Evolutionary conservation across 2,888 invertebrate genomes (phyloP), one percentile per base, ranked within the genome.

Genomic region (Andrena praecox): DNA sequence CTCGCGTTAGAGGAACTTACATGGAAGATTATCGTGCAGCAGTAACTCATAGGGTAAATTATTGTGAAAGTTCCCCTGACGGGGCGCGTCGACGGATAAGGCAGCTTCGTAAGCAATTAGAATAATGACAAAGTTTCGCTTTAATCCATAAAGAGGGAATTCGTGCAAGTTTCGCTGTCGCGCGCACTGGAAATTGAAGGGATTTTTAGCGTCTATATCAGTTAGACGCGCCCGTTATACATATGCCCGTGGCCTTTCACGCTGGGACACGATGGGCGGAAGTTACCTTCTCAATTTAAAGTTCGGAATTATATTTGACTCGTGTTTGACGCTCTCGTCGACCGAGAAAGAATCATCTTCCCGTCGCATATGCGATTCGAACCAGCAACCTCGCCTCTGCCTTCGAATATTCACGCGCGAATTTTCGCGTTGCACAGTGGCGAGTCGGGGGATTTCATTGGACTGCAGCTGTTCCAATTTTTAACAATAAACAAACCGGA

Each of bases 41-140:
- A 67, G 78, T 67, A 78, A 85, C 79, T 78, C 78, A 77, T 63
- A 84, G 81, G 80, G 60, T 67, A 89, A 89, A 84, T 87, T 84
- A 80, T 77, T 70, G 79, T 54, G 77, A 76, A 84, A 85, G 82
- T 89, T 84, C 64, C 42, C 42, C 69, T 4, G 69, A 79, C 82
- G 71, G 66, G 59, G 60, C 67, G 64, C 80, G 67, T 80, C 77
- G 80, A 76, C 76, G 82, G 78, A 80, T 84, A 81, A 79, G 67
- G 60, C 74, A 81, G 75, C 77, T 74, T 70, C 78, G 76, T 79
- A 79, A 81, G 87, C 89, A 91, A 92, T 92, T 91, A 91, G 89
- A 90, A 88, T 89, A 90, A 91, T 89, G 89, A 87, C 88, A 82
- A 91, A 91, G 91, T 91, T 92, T 67, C 62, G 72, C 79, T 73